These are phyloP conservation scores for Urocyon cinereoargenteus DNA, from an alignment of 2,797 vertebrate species.

Conservation along the genomic window DNA sequence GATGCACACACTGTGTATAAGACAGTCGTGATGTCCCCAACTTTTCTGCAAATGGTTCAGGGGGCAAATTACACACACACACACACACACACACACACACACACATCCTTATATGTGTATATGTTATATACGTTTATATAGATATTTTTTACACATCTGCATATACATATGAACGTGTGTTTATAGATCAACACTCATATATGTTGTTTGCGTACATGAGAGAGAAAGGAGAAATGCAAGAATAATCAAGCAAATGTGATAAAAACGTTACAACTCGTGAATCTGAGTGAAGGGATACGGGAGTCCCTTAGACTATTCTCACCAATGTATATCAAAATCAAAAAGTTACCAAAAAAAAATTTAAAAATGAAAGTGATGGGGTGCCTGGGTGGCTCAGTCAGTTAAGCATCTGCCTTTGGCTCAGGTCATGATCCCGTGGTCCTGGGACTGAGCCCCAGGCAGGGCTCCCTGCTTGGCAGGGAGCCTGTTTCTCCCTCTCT, in stretches of 20 bases:
- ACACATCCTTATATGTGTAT: not conserved
- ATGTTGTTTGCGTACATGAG: not conserved
- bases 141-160: no score
- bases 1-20: not conserved
- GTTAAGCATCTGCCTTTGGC: no score
- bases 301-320: not conserved
- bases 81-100: not conserved
- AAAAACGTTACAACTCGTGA: no score
- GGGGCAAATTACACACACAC: not conserved
- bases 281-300: not conserved
- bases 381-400: no score
- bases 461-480: no score
- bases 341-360: not conserved
- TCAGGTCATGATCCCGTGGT: no score
- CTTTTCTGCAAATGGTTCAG: not conserved
- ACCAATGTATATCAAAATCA: not conserved
- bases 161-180: not conserved
- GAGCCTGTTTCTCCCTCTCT: no score
- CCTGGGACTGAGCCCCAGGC: no score
- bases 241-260: not conserved
- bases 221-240: not conserved
- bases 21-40: not conserved
- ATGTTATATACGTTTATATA: not conserved
- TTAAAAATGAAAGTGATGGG: not conserved
- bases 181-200: no score